phyloP scores from a whole-genome alignment of 2,797 vertebrate species.

The Decapterus maruadsi region DNA sequence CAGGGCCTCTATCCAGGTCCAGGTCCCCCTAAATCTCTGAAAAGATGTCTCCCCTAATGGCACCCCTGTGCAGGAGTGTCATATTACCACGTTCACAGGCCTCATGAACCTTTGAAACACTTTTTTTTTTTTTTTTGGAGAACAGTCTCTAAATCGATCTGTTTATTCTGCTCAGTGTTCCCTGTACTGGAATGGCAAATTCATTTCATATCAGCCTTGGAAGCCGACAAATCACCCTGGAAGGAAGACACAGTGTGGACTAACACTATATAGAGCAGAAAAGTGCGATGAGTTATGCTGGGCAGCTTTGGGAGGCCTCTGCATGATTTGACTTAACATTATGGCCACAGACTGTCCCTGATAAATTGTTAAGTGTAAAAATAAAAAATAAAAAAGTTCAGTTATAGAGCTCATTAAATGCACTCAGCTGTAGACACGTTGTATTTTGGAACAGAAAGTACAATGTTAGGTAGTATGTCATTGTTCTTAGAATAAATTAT shows the following conservation, averaged over 20 bases:
- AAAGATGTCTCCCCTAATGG: conserved; percentile 16
- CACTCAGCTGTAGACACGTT: conserved; percentile 14
- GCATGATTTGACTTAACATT: conserved; percentile 3
- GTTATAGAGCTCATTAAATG: conserved; percentile 36
- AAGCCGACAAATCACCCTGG: conserved; percentile 30
- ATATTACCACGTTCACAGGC: conserved; percentile 29
- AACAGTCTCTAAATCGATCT: conserved; percentile 40
- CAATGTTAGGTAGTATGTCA: background rate
- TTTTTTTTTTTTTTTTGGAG: conserved; percentile 16
- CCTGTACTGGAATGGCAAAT: conserved; percentile 6
- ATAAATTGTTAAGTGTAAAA: background rate
- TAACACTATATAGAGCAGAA: conserved; percentile 6
- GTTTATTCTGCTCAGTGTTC: conserved; percentile 30
- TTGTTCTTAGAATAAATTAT: background rate
- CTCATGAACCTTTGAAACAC: conserved; percentile 40
- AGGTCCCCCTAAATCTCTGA: conserved; percentile 48
- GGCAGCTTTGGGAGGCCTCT: background rate
- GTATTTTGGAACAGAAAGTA: conserved; percentile 13
- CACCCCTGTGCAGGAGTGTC: conserved; percentile 29
- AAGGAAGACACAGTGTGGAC: conserved; percentile 4
- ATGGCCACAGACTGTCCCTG: conserved; percentile 1
- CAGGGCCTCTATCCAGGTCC: conserved; percentile 26
- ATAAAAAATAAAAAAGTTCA: background rate
- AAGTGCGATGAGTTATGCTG: conserved; percentile 6
- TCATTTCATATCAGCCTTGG: conserved; percentile 20